These are phyloP conservation scores for Petromus typicus DNA, from an alignment of 2,113 vertebrate genomes.

Conservation along the genomic window DNA sequence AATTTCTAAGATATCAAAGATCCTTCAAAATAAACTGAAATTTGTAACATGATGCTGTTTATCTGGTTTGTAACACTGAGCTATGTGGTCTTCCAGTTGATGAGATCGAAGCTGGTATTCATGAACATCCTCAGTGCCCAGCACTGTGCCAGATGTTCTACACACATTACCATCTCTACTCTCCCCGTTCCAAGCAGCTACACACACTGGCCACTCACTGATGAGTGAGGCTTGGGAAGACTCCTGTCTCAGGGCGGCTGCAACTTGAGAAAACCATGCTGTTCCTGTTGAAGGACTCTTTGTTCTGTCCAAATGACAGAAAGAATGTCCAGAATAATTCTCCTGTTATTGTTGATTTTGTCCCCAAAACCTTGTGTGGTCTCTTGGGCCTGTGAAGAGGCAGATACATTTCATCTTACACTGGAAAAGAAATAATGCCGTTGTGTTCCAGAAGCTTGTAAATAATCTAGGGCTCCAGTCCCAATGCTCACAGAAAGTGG, in stretches of 20 bases:
- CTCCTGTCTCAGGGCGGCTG: neutral
- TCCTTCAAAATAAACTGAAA: slow-evolving; percentile 33
- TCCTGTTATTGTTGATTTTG: neutral
- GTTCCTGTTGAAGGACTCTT: neutral
- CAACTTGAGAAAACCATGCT: neutral
- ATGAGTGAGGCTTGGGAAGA: neutral
- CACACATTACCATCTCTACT: neutral
- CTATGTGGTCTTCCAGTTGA: neutral
- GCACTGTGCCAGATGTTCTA: neutral
- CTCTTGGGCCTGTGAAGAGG: neutral
- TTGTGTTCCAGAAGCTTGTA: neutral
- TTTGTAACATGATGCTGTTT: neutral
- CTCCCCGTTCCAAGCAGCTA: neutral
- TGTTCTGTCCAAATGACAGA: neutral
- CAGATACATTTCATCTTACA: neutral
- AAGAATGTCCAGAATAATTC: neutral
- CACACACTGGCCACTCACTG: neutral
- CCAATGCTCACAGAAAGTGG: neutral
- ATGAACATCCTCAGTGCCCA: neutral
- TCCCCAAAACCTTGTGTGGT: neutral
- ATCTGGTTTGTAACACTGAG: neutral
- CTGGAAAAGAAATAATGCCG: neutral
- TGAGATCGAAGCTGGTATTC: neutral
- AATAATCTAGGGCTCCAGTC: neutral
- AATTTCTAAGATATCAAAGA: neutral